Evolutionary conservation across 2,113 vertebrate genomes (phyloP), one percentile per base, ranked within the genome.

Genomic region (Lepus americanus): DNA sequence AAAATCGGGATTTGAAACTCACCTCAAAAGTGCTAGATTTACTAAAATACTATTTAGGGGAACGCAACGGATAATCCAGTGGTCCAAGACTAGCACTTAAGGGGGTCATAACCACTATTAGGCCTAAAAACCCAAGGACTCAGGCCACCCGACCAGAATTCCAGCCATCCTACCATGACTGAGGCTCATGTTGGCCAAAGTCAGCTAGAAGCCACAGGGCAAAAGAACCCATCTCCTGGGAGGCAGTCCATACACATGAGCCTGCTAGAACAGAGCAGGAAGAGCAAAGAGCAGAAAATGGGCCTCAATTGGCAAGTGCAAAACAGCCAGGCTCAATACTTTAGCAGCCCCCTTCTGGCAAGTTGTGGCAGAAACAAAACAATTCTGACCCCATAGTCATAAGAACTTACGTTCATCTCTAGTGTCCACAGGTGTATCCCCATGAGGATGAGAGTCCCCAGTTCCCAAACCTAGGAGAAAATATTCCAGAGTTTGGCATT

Each of bases 11-110:
- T 59, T 59, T 59, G 14, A 59, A 16, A 59, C 19, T 59, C 51
- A 49, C 36, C 11, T 90, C 66, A 87, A 93, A 63, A 22, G 55
- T 5, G 23, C 14, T 79, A 20, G 77, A 4, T 90, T 77, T 73
- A 79, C 92, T 39, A 69, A 92, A 95, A 67, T 61, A 74, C n/a
- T 76, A 84, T 77, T 94, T 66, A 79, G 85, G 33, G 27, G 36
- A 92, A 51, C 31, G 22, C 36, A 83, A 12, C 36, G 13, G 29
- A 66, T 83, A 94, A 80, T 39, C 36, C 6, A 73, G 3, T 67
- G 22, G 1, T 64, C 23, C 33, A 29, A 12, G 3, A 51, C 69
- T 19, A 74, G n/a, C 19, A 78, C 3, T 44, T 33, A 76, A 79
- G 27, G 44, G 20, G 87, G 39, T 13, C n/a, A 29, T 76, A 66